These are phyloP conservation scores for Acanthornis magna DNA, from an alignment of 2,797 vertebrate species.

Conservation along the genomic window DNA sequence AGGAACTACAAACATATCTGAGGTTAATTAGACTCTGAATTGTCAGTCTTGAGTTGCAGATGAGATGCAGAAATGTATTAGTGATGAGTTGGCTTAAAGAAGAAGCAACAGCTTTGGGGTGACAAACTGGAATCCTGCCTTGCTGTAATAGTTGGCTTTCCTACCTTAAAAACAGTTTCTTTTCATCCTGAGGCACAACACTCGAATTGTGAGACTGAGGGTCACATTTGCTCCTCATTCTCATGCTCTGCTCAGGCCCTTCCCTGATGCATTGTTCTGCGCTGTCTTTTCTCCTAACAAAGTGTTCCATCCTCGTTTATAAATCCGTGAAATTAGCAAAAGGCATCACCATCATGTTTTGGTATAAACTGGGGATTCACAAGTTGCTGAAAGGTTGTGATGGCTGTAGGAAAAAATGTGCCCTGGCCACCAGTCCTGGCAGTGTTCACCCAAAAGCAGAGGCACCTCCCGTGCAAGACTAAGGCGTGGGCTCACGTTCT, in stretches of 20 bases:
- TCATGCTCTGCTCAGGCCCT: neutral
- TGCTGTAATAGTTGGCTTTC: neutral
- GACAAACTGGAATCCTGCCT: neutral
- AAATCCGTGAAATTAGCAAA: neutral
- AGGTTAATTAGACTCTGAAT: neutral
- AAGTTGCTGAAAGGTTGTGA: neutral
- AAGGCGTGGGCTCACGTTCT: neutral
- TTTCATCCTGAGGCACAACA: neutral
- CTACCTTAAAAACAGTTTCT: neutral
- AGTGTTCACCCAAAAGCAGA: neutral
- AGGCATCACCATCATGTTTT: neutral
- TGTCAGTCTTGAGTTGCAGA: neutral
- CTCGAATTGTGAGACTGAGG: neutral
- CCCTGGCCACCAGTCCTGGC: neutral
- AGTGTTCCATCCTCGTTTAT: neutral
- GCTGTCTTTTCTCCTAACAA: conserved; percentile 6
- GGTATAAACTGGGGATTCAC: neutral
- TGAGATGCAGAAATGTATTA: neutral
- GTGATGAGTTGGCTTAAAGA: neutral
- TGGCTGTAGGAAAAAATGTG: neutral
- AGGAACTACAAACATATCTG: neutral
- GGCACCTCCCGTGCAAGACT: neutral
- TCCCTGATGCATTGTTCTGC: neutral
- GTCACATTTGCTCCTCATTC: neutral
- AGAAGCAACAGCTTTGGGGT: neutral